Evolutionary conservation across 2,888 invertebrate genomes (phyloP).

Genomic region (Amblyjoppa proteus): DNA sequence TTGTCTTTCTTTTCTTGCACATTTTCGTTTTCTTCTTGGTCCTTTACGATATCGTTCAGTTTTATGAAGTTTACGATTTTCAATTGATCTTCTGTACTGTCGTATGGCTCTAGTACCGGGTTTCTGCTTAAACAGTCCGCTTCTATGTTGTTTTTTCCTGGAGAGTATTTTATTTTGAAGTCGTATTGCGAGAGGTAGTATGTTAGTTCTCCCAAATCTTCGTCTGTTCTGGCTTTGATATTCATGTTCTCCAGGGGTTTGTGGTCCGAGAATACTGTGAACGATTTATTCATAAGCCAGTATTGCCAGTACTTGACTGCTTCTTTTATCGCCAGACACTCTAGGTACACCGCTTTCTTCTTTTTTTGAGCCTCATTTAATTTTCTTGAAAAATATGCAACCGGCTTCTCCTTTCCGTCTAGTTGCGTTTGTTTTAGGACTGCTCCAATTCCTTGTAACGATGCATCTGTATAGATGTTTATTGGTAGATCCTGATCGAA

Average conservation of each 20-base stretch:
- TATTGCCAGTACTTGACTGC: constrained; percentile 50
- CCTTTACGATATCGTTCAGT: not conserved
- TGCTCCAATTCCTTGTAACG: constrained; percentile 53
- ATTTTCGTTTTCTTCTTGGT: no score
- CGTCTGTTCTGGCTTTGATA: no score
- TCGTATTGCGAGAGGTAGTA: constrained; percentile 43
- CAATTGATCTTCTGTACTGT: constrained; percentile 15
- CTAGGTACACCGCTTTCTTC: no score
- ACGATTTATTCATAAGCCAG: constrained; percentile 40
- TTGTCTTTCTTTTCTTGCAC: no score
- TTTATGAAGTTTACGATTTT: not conserved
- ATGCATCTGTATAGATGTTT: constrained; percentile 66
- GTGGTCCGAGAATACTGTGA: constrained; percentile 43
- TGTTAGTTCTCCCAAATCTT: constrained; percentile 23
- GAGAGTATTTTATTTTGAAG: constrained; percentile 42
- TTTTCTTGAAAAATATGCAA: no score
- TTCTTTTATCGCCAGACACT: not conserved
- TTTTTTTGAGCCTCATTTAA: no score
- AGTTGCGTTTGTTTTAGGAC: constrained; percentile 60
- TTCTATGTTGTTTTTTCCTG: constrained; percentile 45
- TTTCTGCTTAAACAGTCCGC: constrained; percentile 46
- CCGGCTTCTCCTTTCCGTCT: no score
- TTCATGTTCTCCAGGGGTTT: constrained; percentile 32
- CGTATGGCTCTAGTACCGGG: constrained; percentile 33
- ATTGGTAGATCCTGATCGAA: constrained; percentile 53